These are phyloP conservation scores for Archegozetes longisetosus DNA, from an alignment of 1,140 invertebrate species.

Conservation along the genomic window DNA sequence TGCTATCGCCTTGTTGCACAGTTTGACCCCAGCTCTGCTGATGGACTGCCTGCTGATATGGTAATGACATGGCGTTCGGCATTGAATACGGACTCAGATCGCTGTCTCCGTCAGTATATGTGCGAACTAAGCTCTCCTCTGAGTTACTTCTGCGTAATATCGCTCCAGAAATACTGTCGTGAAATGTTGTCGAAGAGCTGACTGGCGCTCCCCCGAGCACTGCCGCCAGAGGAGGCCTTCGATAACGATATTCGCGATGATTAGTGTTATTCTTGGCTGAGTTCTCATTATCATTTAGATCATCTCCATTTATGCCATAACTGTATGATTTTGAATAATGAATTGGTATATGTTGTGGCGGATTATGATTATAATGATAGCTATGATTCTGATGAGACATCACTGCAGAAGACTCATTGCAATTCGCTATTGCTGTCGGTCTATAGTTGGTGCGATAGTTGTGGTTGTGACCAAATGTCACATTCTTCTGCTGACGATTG, in stretches of 20 bases:
- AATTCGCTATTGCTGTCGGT: background rate
- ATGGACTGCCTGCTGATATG: too few relatives aligned
- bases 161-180: conserved; percentile 18
- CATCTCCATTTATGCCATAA: background rate
- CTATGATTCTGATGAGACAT: background rate
- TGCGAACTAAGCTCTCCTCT: conserved; percentile 12
- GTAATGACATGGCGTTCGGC: too few relatives aligned
- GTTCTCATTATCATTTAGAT: background rate
- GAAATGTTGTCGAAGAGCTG: conserved; percentile 16
- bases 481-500: background rate
- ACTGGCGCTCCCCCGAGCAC: conserved; percentile 3
- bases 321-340: background rate
- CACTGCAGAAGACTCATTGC: too few relatives aligned
- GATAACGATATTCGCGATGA: background rate
- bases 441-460: background rate
- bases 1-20: too few relatives aligned
- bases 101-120: conserved; percentile 14
- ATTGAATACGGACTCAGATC: too few relatives aligned
- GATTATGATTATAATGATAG: background rate
- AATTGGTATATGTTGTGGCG: background rate
- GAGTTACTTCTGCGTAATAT: conserved; percentile 16
- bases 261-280: background rate
- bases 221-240: background rate
- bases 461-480: background rate
- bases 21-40: too few relatives aligned